phyloP scores from a whole-genome alignment of 2,797 vertebrate genomes.

The Poeciliopsis turneri region DNA sequence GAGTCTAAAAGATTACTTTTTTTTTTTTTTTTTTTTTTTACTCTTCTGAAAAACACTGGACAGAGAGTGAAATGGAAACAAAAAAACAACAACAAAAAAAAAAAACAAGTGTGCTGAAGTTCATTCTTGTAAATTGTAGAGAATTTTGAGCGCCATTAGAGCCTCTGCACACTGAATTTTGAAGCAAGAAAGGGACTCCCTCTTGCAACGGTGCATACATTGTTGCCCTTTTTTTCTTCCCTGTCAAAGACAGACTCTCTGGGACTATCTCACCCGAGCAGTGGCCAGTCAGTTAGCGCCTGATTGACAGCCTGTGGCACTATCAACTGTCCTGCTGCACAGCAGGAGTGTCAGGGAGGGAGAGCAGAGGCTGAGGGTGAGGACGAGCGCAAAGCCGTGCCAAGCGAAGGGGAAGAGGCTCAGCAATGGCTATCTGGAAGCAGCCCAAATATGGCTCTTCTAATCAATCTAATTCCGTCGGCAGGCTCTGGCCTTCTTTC shows the following conservation, averaged over 20 bases:
- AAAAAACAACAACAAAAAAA: conserved; percentile 8
- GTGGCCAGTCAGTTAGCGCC: conserved; percentile 74
- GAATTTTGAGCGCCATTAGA: conserved; percentile 30
- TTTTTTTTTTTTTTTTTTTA: conserved; percentile 7
- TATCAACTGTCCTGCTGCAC: conserved; percentile 79
- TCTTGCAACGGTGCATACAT: conserved; percentile 43
- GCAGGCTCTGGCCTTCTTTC: conserved; percentile 69
- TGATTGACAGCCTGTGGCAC: conserved; percentile 81
- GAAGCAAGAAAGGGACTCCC: conserved; percentile 30
- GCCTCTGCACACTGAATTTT: conserved; percentile 31
- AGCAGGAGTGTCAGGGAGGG: conserved; percentile 67
- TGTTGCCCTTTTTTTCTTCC: conserved; percentile 46
- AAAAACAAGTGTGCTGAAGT: conserved; percentile 40
- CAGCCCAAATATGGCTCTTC: conserved; percentile 75
- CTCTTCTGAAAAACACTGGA: conserved; percentile 24
- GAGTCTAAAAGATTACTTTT: conserved; percentile 52
- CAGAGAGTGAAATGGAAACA: conserved; percentile 31
- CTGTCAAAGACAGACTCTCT: conserved; percentile 61
- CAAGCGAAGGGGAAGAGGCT: conserved; percentile 65
- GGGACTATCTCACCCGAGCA: conserved; percentile 78
- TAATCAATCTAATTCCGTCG: conserved; percentile 79
- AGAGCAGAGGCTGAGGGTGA: conserved; percentile 56
- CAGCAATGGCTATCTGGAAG: conserved; percentile 75
- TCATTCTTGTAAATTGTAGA: conserved; percentile 23
- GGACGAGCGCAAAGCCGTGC: conserved; percentile 63